Conservation (phyloP, 2,113 vertebrate genomes). For the Carassius auratus region DNA sequence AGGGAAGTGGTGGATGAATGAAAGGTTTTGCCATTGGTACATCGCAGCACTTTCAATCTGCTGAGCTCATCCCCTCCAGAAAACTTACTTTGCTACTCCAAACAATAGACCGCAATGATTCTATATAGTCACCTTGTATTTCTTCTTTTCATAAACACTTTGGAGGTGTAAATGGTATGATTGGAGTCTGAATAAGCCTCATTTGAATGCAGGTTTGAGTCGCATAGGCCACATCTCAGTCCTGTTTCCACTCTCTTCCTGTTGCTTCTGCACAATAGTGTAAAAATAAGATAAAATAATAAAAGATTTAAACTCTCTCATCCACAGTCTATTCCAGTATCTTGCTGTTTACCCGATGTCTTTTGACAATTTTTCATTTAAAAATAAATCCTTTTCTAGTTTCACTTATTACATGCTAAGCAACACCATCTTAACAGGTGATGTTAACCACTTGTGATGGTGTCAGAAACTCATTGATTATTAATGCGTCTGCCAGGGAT, state of each 20-base stretch:
- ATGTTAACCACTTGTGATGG: conserved; percentile 12
- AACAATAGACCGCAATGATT: not conserved
- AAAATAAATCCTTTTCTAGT: not conserved
- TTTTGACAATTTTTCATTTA: not conserved
- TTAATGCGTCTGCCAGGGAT: not conserved
- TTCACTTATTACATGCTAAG: not conserved
- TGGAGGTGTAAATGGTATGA: not conserved
- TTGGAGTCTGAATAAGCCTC: not conserved
- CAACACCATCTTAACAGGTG: not conserved
- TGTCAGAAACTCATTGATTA: conserved; percentile 13
- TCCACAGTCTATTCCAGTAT: not conserved
- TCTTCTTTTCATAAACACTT: not conserved
- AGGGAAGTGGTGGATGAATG: conserved; percentile 34
- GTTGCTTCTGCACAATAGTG: not conserved
- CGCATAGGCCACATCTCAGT: not conserved
- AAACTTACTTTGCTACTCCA: not conserved
- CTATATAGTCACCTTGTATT: not conserved
- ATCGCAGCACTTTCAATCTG: conserved; percentile 7
- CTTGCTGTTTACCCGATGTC: not conserved
- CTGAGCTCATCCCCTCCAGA: not conserved
- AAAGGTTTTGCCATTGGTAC: conserved; percentile 2
- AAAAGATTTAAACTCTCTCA: too few relatives aligned
- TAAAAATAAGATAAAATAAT: not conserved
- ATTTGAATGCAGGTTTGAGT: not conserved
- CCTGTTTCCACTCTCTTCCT: not conserved